phyloP scores from a whole-genome alignment of 1,140 invertebrate species.

The Ylistrum balloti region DNA sequence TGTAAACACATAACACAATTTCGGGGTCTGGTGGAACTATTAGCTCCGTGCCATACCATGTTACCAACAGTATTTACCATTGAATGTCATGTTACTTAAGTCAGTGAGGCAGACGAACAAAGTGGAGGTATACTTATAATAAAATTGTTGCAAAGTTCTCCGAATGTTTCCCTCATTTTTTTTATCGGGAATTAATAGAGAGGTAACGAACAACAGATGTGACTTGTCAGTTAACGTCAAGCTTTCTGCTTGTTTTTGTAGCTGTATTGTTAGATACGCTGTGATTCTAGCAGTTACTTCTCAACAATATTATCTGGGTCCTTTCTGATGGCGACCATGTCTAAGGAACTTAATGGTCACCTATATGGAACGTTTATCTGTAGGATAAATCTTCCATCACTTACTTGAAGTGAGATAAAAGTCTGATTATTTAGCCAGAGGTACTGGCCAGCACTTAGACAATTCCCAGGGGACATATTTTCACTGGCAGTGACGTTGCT shows the following conservation, averaged over 20 bases:
- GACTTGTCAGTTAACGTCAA: neutral
- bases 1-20: neutral
- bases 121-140: neutral
- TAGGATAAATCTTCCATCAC: neutral
- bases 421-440: neutral
- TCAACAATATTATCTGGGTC: neutral
- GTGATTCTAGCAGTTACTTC: neutral
- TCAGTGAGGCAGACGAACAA: neutral
- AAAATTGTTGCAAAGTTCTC: slow-evolving; percentile 9
- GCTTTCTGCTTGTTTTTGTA: neutral
- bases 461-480: neutral
- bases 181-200: neutral
- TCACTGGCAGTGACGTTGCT: slow-evolving; percentile 11
- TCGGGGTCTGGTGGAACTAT: neutral
- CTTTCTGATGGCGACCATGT: neutral
- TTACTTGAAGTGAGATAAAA: neutral
- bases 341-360: neutral
- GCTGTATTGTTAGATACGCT: neutral
- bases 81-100: neutral
- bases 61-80: neutral
- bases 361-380: neutral
- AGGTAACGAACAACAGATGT: neutral
- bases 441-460: neutral
- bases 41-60: neutral
- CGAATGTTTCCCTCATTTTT: neutral